Evolutionary conservation across 1,140 invertebrate species (phyloP).

Genomic region (Venustaconcha ellipsiformis): DNA sequence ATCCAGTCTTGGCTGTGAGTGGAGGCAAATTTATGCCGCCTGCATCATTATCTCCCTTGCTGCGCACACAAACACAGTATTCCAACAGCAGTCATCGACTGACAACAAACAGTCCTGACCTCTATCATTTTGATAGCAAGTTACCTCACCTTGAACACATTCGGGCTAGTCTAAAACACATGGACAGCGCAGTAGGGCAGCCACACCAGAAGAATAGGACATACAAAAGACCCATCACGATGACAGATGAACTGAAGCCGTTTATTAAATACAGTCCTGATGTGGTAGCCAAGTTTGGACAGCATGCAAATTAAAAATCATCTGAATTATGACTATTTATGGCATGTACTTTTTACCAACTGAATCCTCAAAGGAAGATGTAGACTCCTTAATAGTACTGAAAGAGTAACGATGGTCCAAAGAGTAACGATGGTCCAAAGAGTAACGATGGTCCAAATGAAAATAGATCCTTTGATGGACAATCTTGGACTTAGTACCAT

Average conservation of each 20-base stretch:
- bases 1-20: slow-evolving; percentile 45
- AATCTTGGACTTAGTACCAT: no score
- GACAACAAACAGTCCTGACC: slow-evolving; percentile 59
- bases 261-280: slow-evolving; percentile 62
- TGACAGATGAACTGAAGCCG: slow-evolving; percentile 53
- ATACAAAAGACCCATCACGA: slow-evolving; percentile 32
- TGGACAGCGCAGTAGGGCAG: slow-evolving; percentile 33
- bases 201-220: slow-evolving; percentile 2
- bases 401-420: no score
- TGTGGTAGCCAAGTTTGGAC: slow-evolving; percentile 22
- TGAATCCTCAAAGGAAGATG: no score
- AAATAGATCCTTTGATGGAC: no score
- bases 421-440: no score
- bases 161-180: slow-evolving; percentile 47
- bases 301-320: slow-evolving; percentile 12
- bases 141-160: slow-evolving; percentile 58
- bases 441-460: no score
- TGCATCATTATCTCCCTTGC: slow-evolving; percentile 44
- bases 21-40: slow-evolving; percentile 53
- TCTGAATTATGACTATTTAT: no score
- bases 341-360: no score
- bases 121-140: slow-evolving; percentile 28
- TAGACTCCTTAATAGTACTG: no score
- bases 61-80: slow-evolving; percentile 60
- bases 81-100: slow-evolving; percentile 56